These are phyloP conservation scores for Tryphoninae sp. DNA, from an alignment of 2,888 invertebrate species.

Conservation along the genomic window DNA sequence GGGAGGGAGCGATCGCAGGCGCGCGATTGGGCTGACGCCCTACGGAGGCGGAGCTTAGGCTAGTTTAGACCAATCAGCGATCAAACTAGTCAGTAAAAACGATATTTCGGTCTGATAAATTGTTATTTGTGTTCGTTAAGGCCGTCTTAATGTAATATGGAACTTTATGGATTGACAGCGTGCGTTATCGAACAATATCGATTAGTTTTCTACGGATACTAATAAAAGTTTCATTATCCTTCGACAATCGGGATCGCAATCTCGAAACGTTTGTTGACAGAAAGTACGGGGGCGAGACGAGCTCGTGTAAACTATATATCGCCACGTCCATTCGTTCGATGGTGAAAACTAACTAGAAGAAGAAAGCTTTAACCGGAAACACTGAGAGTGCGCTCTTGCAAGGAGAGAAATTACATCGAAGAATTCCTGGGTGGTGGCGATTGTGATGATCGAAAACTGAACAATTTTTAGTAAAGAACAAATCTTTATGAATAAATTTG, in stretches of 20 bases:
- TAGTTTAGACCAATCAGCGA: too few species aligned
- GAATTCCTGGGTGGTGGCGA: not conserved
- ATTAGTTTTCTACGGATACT: not conserved
- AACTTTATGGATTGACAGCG: too few species aligned
- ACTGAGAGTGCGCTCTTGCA: constrained; percentile 11
- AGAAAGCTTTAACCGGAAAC: constrained; percentile 21
- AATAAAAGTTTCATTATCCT: constrained; percentile 6
- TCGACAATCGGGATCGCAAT: not conserved
- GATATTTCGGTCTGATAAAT: too few species aligned
- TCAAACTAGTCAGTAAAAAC: too few species aligned
- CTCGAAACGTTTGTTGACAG: not conserved
- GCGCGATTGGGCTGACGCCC: too few species aligned
- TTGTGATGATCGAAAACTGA: not conserved
- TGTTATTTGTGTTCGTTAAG: too few species aligned
- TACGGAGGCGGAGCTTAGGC: too few species aligned
- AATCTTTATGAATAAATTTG: too few species aligned
- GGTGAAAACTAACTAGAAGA: constrained; percentile 4
- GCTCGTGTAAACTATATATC: not conserved
- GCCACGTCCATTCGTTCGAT: not conserved
- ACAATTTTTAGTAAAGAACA: too few species aligned
- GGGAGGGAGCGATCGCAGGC: too few species aligned
- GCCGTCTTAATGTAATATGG: too few species aligned
- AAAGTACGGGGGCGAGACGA: not conserved
- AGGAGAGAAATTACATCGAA: not conserved
- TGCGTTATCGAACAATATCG: too few species aligned